Base-by-base conservation (phyloP, 1,140 invertebrate species). In the Reticulitermes speratus region DNA sequence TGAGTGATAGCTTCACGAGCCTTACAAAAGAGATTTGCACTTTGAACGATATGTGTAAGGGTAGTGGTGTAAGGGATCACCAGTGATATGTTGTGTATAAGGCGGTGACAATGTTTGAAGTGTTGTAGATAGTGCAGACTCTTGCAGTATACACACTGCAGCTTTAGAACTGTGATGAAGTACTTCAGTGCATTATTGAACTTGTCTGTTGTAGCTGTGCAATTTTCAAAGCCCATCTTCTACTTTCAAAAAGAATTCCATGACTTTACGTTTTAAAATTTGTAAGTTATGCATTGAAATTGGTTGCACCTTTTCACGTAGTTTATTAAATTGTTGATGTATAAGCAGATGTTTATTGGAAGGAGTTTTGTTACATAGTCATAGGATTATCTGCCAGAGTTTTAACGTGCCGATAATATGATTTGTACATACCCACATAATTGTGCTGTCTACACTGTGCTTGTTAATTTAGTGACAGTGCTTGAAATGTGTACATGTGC, bases 1-100 rank as follows among this genome's bases (percentile, higher is more conserved):
- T 92, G 91, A 91, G 90, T 7, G 92, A 93, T 82, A 93, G 92
- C 89, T 91, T 93, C 84, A 92, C 91, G 14, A 90, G 90, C 85
- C 87, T 93, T 16, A 86, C 52, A 21, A 32, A 83, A 82, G 85
- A 86, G 44, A 38, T 86, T 45, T 30, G 81, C 75, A 83, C 69
- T 38, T 75, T 86, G n/a, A 86, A 86, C 16, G 65, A 75, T 14
- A 75, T 75, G 65, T 75, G 65, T 75, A 75, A 75, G 65, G 65
- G 25, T 6, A 75, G 65, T 75, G 65, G 65, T 11, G n/a, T 75
- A 25, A 75, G 65, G 65, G 65, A 75, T 75, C 65, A 75, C n/a
- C 65, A 75, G 25, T 75, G 59, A 65, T 65, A 65, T 65, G 59
- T 21, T 23, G 59, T 25, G 21, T 7, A 23, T 65, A 65, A n/a